phyloP scores from a whole-genome alignment of 2,888 invertebrate genomes.

The Timema podura region DNA sequence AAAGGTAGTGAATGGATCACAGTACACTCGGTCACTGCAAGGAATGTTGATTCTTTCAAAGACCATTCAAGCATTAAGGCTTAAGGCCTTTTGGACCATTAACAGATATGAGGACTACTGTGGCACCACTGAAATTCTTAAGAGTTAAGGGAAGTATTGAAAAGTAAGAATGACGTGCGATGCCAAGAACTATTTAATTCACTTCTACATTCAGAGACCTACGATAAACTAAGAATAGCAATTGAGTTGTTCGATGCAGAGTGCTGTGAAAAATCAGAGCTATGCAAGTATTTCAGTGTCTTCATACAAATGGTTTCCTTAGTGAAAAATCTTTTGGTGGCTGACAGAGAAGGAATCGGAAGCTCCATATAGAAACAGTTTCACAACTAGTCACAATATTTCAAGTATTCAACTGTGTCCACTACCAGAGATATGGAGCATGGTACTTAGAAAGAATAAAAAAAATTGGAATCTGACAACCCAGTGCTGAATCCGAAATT shows the following conservation, averaged over 20 bases:
- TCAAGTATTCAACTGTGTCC: constrained; percentile 3
- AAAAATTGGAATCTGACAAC: background rate
- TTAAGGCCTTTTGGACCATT: background rate
- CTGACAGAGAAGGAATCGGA: constrained; percentile 5
- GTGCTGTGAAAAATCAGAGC: constrained; percentile 4
- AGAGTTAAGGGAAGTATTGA: background rate
- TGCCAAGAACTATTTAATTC: constrained; percentile 3
- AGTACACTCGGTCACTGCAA: constrained; percentile 1
- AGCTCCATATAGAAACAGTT: constrained; percentile 4
- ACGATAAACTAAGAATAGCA: background rate
- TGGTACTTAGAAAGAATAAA: constrained; percentile 3
- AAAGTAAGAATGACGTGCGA: constrained; percentile 1
- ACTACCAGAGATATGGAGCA: background rate
- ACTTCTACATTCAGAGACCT: background rate
- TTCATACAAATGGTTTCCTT: constrained; percentile 1
- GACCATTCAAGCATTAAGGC: background rate
- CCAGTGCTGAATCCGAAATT: background rate
- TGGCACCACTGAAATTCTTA: background rate
- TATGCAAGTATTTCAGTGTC: constrained; percentile 3
- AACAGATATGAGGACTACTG: constrained; percentile 6
- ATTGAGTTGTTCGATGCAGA: background rate
- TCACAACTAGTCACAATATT: background rate
- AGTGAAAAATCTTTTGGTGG: background rate
- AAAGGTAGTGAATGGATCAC: background rate
- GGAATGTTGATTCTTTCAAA: constrained; percentile 5